Base-by-base conservation (phyloP, 2,888 invertebrate species). In the Scaptomyza tumidula region DNA sequence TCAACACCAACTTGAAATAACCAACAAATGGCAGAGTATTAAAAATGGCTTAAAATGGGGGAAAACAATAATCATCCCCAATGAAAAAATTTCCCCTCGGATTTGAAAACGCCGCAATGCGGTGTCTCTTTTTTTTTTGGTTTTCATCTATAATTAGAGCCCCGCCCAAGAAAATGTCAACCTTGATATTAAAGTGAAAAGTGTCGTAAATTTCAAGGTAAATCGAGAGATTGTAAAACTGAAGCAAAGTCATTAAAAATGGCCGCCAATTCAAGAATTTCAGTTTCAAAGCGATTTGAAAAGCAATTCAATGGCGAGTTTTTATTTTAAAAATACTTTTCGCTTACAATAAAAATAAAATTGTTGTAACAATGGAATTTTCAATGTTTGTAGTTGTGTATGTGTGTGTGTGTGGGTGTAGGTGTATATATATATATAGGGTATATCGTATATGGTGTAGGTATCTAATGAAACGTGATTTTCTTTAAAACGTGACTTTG, bases 401-500 rank as follows among this genome's bases (percentile, higher is more conserved):
- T 39, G 9, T 70, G 16, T 57, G 24, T 58, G 45, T 55, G 48
- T 63, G 13, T 46, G n/a, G 69, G 57, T 43, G 24, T 70, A 48
- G 68, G 56, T 52, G 37, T 55, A 39, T n/a, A 37, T 37, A 37
- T 14, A 39, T 10, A 16, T 16, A 16, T 41, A 60, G 5, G 9
- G 6, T 41, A 60, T 69, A 64, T 50, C 11, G 45, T 76, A 56
- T 68, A 52, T 62, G 55, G 56, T 66, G 65, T 79, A 85, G 86
- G 78, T 89, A 89, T 86, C 89, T 89, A 85, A 79, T 86, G 85
- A 84, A 87, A 91, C 91, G 91, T 91, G 91, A 91, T 91, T 80
- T 91, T 91, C 90, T 82, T 75, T 69, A 86, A 91, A 91, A 91
- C 91, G 91, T 91, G 91, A 91, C 91, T 91, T 91, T 90, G 84